Conservation (phyloP, 2,797 vertebrate species). For the Acanthopagrus latus region DNA sequence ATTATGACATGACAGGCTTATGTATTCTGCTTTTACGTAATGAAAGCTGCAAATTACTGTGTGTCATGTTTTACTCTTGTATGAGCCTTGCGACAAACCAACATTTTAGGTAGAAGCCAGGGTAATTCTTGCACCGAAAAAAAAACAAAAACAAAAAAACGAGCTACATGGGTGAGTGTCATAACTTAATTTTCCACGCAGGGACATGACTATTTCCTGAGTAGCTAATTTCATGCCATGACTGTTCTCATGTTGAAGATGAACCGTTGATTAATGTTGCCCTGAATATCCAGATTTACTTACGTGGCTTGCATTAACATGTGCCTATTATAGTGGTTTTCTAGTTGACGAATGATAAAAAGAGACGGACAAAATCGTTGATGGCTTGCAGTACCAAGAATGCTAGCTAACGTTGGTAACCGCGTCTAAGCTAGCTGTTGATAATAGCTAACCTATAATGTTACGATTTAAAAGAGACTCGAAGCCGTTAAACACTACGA, state of each 20-base stretch:
- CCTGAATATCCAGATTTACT: neutral
- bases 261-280: neutral
- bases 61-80: neutral
- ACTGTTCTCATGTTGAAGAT: neutral
- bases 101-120: neutral
- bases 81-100: neutral
- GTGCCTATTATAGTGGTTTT: neutral
- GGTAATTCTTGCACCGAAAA: neutral
- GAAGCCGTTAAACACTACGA: fast-evolving
- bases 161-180: neutral
- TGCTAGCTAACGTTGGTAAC: slow-evolving; percentile 51
- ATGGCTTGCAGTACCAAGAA: slow-evolving; percentile 14
- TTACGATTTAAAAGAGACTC: neutral
- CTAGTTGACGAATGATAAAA: slow-evolving; percentile 17
- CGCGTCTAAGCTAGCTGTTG: slow-evolving; percentile 42
- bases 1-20: neutral
- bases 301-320: too few relatives aligned
- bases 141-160: fast-evolving
- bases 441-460: slow-evolving; percentile 21
- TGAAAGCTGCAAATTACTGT: neutral
- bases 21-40: neutral
- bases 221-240: slow-evolving; percentile 10
- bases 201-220: slow-evolving; percentile 42
- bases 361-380: slow-evolving; percentile 15
- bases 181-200: neutral